A percentile compares a stretch with the other conserved stretches of the same genome.
Conservation (phyloP, 2,888 invertebrate genomes). For the Sinopyrophorus schimmeli region DNA sequence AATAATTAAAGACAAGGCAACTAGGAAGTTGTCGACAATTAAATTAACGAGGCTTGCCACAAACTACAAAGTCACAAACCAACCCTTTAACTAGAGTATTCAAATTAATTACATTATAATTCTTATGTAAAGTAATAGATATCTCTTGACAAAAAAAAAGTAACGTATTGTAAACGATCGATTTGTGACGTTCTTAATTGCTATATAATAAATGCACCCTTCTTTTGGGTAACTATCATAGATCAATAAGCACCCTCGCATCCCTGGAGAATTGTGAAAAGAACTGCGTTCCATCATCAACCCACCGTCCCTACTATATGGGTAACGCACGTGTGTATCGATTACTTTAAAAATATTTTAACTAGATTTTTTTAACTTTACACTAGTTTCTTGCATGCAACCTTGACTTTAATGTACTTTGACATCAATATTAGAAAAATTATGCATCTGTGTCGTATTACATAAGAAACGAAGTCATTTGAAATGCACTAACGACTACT, state of each 20-base stretch:
- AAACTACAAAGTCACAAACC: no score
- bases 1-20: no score
- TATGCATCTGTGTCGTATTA: slow-evolving; percentile 7
- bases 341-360: slow-evolving; percentile 1
- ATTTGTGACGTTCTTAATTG: no score
- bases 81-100: no score
- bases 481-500: no score
- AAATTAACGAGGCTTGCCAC: no score
- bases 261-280: slow-evolving; percentile 18
- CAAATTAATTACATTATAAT: no score
- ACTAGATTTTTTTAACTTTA: neutral
- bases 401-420: slow-evolving; percentile 7
- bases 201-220: slow-evolving; percentile 10
- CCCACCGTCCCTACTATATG: neutral
- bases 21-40: no score
- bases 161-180: no score
- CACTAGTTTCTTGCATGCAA: neutral
- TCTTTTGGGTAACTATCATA: slow-evolving; percentile 12
- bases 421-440: no score
- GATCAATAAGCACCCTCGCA: slow-evolving; percentile 28
- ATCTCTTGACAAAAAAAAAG: no score
- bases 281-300: slow-evolving; percentile 15
- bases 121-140: no score
- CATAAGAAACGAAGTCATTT: neutral
- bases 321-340: neutral